A percentile compares a stretch with the other conserved stretches of the same genome.
Evolutionary conservation across 1,140 invertebrate genomes (phyloP).

Genomic region (Heterodera carotae): DNA sequence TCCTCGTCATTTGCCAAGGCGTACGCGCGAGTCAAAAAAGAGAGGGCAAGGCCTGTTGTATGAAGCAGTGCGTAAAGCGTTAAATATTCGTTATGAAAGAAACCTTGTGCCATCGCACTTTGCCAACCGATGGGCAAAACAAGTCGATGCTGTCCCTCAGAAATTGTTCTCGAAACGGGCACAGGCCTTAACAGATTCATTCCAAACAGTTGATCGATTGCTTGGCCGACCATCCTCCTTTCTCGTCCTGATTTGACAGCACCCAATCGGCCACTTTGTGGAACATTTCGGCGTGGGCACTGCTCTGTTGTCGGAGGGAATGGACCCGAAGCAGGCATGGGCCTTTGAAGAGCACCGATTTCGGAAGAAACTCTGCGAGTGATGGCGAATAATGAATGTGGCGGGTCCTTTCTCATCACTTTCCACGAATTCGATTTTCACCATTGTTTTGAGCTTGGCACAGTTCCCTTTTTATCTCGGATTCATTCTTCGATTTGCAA

Average conservation of each 20-base stretch:
- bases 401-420: neutral
- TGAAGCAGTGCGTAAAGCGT: no score
- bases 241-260: conserved; percentile 18
- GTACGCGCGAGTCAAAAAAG: conserved; percentile 17
- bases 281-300: conserved; percentile 20
- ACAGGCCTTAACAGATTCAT: conserved; percentile 3
- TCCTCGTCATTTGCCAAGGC: neutral
- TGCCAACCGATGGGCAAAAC: conserved; percentile 10
- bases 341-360: conserved; percentile 2
- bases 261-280: conserved; percentile 12
- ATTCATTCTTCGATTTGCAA: neutral
- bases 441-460: neutral
- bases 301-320: conserved; percentile 5
- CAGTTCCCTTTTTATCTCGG: neutral
- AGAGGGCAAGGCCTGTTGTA: conserved; percentile 13
- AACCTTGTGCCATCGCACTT: conserved; percentile 24
- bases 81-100: neutral
- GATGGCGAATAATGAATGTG: neutral
- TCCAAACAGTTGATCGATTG: no score
- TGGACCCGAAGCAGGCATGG: neutral
- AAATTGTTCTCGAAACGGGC: neutral
- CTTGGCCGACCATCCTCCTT: conserved; percentile 9
- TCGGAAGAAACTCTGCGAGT: conserved; percentile 8
- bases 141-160: neutral
- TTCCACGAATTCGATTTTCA: neutral